Conservation (phyloP, 2,797 vertebrate species). For the Pseudomugil gertrudae region DNA sequence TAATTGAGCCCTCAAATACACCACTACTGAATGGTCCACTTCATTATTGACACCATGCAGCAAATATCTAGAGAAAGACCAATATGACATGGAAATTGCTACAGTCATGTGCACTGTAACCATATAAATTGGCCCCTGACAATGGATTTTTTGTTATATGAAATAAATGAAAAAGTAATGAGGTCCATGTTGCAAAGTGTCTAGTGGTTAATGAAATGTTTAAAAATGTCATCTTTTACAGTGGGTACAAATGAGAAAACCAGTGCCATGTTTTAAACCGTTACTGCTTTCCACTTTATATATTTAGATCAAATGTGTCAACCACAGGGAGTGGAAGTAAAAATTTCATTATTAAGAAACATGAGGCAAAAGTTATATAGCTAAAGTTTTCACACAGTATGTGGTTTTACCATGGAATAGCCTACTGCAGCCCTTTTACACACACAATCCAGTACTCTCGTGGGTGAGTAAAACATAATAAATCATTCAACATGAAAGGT, state of each 20-base stretch:
- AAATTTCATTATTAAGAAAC: background rate
- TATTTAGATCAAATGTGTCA: background rate
- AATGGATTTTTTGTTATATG: constrained; percentile 25
- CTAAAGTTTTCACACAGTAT: background rate
- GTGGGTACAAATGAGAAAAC: constrained; percentile 15
- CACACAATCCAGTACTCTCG: constrained; percentile 8
- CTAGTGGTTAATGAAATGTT: constrained; percentile 14
- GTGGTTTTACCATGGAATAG: background rate
- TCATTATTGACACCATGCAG: constrained; percentile 10
- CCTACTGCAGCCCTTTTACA: background rate
- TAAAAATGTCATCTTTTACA: constrained; percentile 17
- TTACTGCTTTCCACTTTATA: background rate
- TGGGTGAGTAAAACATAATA: constrained; percentile 5
- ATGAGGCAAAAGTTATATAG: background rate
- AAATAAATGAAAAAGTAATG: background rate
- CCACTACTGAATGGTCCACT: constrained; percentile 8
- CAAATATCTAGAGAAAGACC: constrained; percentile 27
- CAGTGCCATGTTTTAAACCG: constrained; percentile 9
- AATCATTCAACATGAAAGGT: constrained; percentile 34
- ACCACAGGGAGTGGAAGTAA: background rate
- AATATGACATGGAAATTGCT: constrained; percentile 22
- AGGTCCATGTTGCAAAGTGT: background rate
- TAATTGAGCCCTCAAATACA: constrained; percentile 5
- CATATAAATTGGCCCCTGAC: constrained; percentile 56
- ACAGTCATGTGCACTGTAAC: constrained; percentile 38